Evolutionary conservation across 2,888 invertebrate species (phyloP).

Genomic region (Acanthopleura granulata): DNA sequence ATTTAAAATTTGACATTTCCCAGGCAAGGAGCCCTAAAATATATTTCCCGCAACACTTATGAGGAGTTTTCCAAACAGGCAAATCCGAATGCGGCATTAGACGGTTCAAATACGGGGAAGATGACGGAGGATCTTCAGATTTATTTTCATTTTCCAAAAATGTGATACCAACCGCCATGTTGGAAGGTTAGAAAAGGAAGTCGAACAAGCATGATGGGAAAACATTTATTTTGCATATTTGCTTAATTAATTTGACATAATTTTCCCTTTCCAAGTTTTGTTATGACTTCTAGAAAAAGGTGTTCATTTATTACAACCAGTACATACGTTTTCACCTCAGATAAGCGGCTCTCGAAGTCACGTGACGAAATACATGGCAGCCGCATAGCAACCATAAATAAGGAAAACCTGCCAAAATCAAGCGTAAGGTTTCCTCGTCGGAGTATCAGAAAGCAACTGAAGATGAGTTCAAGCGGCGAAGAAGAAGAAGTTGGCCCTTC

Average conservation of each 20-base stretch:
- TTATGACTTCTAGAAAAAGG: neutral
- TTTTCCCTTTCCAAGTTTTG: too few species aligned
- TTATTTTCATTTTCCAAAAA: neutral
- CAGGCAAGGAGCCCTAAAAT: too few species aligned
- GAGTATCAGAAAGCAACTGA: conserved; percentile 21
- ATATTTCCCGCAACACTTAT: too few species aligned
- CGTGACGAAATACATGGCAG: neutral
- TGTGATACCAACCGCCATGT: conserved; percentile 55
- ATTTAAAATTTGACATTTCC: too few species aligned
- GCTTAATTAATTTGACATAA: too few species aligned
- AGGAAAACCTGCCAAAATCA: neutral
- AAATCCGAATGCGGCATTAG: too few species aligned
- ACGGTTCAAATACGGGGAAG: too few species aligned
- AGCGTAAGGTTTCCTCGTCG: too few species aligned
- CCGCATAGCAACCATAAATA: neutral
- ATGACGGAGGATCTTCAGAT: too few species aligned
- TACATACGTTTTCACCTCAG: too few species aligned
- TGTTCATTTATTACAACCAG: neutral
- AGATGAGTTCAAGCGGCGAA: conserved; percentile 64
- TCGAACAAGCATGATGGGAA: conserved; percentile 2
- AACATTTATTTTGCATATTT: too few species aligned
- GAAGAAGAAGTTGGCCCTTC: conserved; percentile 68
- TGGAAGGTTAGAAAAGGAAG: conserved; percentile 52
- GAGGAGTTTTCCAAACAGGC: too few species aligned
- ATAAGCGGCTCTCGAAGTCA: neutral